Conservation (phyloP, 1,140 invertebrate genomes). For the Zaprionus inermis region DNA sequence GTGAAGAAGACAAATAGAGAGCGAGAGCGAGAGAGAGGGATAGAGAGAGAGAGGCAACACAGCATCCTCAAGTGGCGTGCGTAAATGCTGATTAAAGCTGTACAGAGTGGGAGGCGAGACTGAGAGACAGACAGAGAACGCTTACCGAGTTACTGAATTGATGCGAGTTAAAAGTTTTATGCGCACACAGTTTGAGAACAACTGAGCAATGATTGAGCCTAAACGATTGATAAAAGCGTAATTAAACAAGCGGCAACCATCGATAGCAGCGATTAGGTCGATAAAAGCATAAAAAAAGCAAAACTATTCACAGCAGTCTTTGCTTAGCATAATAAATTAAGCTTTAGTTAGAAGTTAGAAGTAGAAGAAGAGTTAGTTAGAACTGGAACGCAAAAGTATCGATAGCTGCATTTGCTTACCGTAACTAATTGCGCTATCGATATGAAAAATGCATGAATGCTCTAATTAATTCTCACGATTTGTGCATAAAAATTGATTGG, state of each 20-base stretch:
- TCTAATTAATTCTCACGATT: neutral
- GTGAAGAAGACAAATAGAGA: neutral
- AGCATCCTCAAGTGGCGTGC: constrained; percentile 33
- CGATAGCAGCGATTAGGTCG: neutral
- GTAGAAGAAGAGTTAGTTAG: too few species aligned
- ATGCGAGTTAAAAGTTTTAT: constrained; percentile 14
- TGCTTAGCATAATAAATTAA: too few species aligned
- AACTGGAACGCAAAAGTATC: neutral
- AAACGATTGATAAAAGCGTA: constrained; percentile 1
- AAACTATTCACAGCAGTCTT: neutral
- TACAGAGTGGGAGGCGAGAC: neutral
- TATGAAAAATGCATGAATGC: too few species aligned
- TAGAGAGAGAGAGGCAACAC: neutral
- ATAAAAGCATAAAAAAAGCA: neutral
- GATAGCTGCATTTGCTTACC: neutral
- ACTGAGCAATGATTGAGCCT: constrained; percentile 9
- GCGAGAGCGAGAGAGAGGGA: neutral
- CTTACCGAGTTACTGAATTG: constrained; percentile 17
- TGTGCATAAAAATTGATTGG: neutral
- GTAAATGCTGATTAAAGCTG: constrained; percentile 16
- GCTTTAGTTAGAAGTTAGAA: too few species aligned
- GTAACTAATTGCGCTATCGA: neutral
- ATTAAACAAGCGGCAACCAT: neutral
- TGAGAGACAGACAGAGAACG: neutral
- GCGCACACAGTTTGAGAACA: neutral